A percentile compares a stretch with the other conserved stretches of the same genome.
These are phyloP conservation scores for Pogonocichla stellata DNA, from an alignment of 2,113 vertebrate species.

Conservation along the genomic window DNA sequence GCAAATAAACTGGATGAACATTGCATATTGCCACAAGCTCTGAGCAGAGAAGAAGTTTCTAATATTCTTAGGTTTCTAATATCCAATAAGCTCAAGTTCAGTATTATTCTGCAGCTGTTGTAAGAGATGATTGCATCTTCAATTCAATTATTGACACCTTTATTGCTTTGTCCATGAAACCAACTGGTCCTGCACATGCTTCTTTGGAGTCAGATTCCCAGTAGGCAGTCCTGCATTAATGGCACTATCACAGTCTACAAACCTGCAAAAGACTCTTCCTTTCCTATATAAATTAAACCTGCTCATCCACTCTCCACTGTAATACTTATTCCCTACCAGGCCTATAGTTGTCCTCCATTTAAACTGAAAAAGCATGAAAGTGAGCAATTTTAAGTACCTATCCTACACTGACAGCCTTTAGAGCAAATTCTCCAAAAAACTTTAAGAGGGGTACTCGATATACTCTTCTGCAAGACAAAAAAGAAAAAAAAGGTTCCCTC, in stretches of 20 bases:
- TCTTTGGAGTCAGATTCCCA: background rate
- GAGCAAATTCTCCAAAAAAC: background rate
- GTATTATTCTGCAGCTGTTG: background rate
- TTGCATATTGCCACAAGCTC: background rate
- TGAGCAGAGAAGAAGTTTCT: background rate
- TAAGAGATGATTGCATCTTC: background rate
- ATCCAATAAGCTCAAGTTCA: background rate
- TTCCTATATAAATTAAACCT: background rate
- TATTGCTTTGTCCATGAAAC: background rate
- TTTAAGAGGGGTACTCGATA: background rate
- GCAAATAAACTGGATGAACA: background rate
- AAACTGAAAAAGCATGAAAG: background rate
- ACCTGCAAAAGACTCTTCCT: background rate
- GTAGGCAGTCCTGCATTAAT: background rate
- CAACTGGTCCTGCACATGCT: background rate
- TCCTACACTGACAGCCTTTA: background rate
- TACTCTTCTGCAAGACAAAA: background rate
- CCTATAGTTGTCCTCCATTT: background rate
- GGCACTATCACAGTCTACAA: background rate
- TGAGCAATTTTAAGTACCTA: background rate
- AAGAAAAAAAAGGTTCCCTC: background rate
- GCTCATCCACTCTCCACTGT: background rate
- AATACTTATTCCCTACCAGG: background rate
- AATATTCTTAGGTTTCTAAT: background rate
- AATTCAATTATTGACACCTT: background rate